Evolutionary conservation across 2,113 vertebrate genomes (phyloP).

Genomic region (Theristicus caerulescens): DNA sequence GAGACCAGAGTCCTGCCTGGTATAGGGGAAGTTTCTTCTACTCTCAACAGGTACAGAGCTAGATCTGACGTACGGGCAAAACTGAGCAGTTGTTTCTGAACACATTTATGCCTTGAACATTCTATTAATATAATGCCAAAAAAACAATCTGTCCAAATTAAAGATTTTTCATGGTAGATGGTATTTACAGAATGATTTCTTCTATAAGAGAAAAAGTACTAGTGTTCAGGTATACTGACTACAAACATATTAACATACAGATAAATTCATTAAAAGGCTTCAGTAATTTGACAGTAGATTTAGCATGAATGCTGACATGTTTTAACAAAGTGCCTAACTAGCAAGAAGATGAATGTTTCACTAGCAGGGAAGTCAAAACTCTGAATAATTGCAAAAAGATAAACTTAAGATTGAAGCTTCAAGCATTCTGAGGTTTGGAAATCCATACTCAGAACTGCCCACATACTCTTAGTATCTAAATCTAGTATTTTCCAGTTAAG

Average conservation of each 20-base stretch:
- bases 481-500: not conserved
- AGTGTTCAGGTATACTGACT: not conserved
- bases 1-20: not conserved
- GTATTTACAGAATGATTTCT: not conserved
- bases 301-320: not conserved
- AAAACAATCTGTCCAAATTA: not conserved
- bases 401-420: not conserved
- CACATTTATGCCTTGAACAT: not conserved
- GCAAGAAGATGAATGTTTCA: not conserved
- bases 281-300: not conserved
- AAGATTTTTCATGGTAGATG: not conserved
- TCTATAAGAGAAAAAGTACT: not conserved
- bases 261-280: not conserved
- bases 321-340: not conserved
- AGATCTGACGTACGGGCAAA: not conserved
- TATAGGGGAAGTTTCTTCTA: not conserved
- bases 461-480: not conserved
- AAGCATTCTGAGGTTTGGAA: not conserved
- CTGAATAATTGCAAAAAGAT: not conserved
- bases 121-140: not conserved
- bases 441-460: not conserved
- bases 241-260: not conserved
- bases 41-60: not conserved
- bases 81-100: not conserved
- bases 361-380: not conserved